Conservation (phyloP, 2,797 vertebrate genomes). For the Pseudomugil gertrudae region DNA sequence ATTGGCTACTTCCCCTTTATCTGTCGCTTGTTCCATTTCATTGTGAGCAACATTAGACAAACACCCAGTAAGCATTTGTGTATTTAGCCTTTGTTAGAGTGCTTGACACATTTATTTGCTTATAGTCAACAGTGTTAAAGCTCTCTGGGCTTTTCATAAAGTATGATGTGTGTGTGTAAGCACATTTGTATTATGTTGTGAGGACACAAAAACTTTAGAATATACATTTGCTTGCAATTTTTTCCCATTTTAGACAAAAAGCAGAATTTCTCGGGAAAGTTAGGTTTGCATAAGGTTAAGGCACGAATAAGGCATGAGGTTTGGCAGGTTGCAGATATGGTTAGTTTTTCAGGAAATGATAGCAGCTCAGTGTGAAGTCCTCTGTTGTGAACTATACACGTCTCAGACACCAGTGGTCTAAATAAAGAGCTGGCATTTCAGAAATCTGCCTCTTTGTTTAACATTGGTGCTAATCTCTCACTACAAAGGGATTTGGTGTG, state of each 20-base stretch:
- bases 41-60: conserved; percentile 40
- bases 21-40: conserved; percentile 27
- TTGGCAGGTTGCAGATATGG: not conserved
- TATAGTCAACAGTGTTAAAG: not conserved
- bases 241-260: not conserved
- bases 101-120: not conserved
- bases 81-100: conserved; percentile 2
- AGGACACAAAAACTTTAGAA: not conserved
- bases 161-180: not conserved
- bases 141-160: not conserved
- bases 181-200: not conserved
- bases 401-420: conserved; percentile 64
- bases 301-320: not conserved
- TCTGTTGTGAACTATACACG: conserved; percentile 2
- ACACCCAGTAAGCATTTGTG: conserved; percentile 15
- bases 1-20: conserved; percentile 53
- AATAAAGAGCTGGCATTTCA: conserved; percentile 75
- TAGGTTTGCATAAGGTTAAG: not conserved
- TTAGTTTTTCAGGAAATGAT: not conserved
- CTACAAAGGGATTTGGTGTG: conserved; percentile 33
- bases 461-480: conserved; percentile 72
- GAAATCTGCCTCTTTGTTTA: conserved; percentile 73
- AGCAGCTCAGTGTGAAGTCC: conserved; percentile 2
- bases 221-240: not conserved
- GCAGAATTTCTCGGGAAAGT: not conserved